Percentiles rank a stretch among this genome's conserved stretches.
Evolutionary conservation across 2,113 vertebrate genomes (phyloP).

Genomic region (Numenius arquata): DNA sequence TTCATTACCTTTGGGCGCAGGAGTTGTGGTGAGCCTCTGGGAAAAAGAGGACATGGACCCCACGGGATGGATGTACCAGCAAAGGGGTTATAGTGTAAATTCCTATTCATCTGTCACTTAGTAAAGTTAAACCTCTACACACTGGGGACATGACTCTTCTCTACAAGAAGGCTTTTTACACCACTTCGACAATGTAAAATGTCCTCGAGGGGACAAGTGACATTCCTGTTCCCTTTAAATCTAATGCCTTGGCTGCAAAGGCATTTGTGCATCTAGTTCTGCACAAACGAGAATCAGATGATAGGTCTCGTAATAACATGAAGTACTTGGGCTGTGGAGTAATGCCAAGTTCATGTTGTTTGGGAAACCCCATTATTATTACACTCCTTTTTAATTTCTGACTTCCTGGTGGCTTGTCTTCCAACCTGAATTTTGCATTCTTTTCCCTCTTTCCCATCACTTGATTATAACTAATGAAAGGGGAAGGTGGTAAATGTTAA

Average conservation of each 20-base stretch:
- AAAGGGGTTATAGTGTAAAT: neutral
- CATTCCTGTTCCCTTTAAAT: neutral
- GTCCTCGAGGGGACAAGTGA: neutral
- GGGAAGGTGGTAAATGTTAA: neutral
- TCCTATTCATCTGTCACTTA: neutral
- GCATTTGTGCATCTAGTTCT: neutral
- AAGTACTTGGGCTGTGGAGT: neutral
- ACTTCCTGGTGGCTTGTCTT: neutral
- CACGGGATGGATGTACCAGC: neutral
- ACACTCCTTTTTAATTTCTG: neutral
- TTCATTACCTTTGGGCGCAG: neutral
- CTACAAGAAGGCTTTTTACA: neutral
- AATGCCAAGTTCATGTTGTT: neutral
- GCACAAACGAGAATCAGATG: neutral
- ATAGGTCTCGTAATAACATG: neutral
- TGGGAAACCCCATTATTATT: slow-evolving; percentile 31
- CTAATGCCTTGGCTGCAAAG: neutral
- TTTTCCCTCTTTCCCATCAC: neutral
- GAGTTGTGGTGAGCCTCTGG: neutral
- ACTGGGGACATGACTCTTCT: neutral
- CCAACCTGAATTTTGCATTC: neutral
- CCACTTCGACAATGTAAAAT: neutral
- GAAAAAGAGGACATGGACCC: neutral
- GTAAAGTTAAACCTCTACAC: neutral
- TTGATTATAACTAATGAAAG: neutral